A percentile compares a stretch with the other conserved stretches of the same genome.
These are phyloP conservation scores for Drosophila kohkoa DNA, from an alignment of 1,140 invertebrate genomes.

Conservation along the genomic window DNA sequence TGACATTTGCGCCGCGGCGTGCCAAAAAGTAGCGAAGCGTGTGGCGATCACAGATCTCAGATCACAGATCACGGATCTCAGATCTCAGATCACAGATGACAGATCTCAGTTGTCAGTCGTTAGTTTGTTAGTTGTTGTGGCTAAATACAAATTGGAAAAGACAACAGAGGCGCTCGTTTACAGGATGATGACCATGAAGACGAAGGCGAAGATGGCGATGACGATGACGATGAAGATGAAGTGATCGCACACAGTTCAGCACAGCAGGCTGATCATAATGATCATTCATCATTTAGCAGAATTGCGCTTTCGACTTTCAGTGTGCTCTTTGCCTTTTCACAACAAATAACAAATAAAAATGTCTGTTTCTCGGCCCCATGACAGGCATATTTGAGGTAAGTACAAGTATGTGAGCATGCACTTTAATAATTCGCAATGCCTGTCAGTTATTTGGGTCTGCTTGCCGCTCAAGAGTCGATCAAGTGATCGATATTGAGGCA, in stretches of 20 bases:
- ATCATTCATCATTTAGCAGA: slow-evolving; percentile 69
- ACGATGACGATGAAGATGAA: slow-evolving; percentile 50
- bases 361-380: slow-evolving; percentile 71
- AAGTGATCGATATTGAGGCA: slow-evolving; percentile 36
- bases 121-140: slow-evolving; percentile 48
- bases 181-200: slow-evolving; percentile 49
- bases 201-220: slow-evolving; percentile 45
- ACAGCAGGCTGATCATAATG: slow-evolving; percentile 59
- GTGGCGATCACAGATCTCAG: slow-evolving; percentile 54
- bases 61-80: slow-evolving; percentile 40
- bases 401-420: slow-evolving; percentile 22
- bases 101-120: slow-evolving; percentile 32
- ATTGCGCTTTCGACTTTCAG: slow-evolving; percentile 60
- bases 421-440: slow-evolving; percentile 72
- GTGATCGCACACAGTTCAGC: slow-evolving; percentile 40
- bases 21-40: slow-evolving; percentile 81
- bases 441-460: slow-evolving; percentile 58
- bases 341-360: slow-evolving; percentile 77
- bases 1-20: slow-evolving; percentile 66
- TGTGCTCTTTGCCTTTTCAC: slow-evolving; percentile 53
- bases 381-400: slow-evolving; percentile 39
- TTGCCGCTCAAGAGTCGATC: slow-evolving; percentile 14
- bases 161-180: slow-evolving; percentile 62
- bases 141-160: slow-evolving; percentile 76
- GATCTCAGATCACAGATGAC: slow-evolving; percentile 38